Conservation (phyloP, 2,797 vertebrate genomes). For the Trichosurus vulpecula region DNA sequence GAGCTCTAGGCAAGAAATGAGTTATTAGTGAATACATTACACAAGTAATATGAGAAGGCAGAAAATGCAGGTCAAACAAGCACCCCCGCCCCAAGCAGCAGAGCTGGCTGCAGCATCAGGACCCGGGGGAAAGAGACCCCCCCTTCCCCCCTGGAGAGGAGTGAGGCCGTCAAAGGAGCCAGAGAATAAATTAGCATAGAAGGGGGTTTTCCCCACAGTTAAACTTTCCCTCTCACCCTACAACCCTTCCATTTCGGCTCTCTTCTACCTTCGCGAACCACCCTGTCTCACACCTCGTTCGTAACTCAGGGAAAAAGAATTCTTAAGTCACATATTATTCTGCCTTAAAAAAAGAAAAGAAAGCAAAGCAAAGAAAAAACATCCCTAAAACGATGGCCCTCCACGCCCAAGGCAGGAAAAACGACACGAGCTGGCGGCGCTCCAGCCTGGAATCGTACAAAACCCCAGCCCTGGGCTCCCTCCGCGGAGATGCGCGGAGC, state of each 20-base stretch:
- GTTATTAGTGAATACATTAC: conserved; percentile 73
- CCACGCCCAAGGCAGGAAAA: conserved; percentile 73
- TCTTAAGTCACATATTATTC: conserved; percentile 34
- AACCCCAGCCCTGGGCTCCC: conserved; percentile 40
- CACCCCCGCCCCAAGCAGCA: conserved; percentile 77
- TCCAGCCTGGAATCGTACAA: conserved; percentile 70
- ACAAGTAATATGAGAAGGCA: conserved; percentile 87
- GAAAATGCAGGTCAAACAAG: conserved; percentile 85
- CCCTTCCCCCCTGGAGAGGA: conserved; percentile 26
- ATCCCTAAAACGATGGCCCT: conserved; percentile 54
- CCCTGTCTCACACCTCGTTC: conserved; percentile 18
- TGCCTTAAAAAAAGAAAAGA: conserved; percentile 13
- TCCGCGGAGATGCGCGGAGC: conserved; percentile 40
- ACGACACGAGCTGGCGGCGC: conserved; percentile 67
- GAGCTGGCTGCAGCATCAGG: conserved; percentile 73
- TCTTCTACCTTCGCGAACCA: conserved; percentile 18
- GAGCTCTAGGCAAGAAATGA: conserved; percentile 64
- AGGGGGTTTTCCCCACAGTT: conserved; percentile 75
- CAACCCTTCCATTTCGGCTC: conserved; percentile 49
- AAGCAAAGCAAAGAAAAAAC: neutral
- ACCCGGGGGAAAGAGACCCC: conserved; percentile 55
- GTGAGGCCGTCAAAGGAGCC: conserved; percentile 15
- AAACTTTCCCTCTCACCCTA: conserved; percentile 69
- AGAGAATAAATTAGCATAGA: conserved; percentile 61
- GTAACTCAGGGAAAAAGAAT: conserved; percentile 39